phyloP scores from a whole-genome alignment of 2,113 vertebrate genomes.

The Rattus rattus region DNA sequence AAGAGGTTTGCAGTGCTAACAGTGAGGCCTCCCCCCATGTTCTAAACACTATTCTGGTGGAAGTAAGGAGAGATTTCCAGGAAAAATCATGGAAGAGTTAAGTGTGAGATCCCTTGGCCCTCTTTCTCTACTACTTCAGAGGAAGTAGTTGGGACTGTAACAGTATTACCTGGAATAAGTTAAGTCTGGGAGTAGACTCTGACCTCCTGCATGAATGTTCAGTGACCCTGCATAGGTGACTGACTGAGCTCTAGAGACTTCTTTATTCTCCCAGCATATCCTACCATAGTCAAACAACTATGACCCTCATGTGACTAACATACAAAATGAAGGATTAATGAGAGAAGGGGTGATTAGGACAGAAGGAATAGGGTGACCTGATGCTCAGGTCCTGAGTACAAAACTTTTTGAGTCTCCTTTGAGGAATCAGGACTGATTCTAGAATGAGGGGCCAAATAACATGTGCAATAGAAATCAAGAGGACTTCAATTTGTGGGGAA shows the following conservation, averaged over 20 bases:
- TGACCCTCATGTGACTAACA: background rate
- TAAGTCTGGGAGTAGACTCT: background rate
- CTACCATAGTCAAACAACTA: background rate
- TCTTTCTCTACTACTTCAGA: background rate
- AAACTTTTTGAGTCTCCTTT: background rate
- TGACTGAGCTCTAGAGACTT: background rate
- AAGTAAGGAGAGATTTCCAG: background rate
- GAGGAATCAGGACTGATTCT: background rate
- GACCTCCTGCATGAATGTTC: background rate
- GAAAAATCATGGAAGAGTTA: background rate
- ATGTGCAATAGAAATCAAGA: background rate
- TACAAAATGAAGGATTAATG: background rate
- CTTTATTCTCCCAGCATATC: background rate
- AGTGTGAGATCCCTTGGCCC: no score
- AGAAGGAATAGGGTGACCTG: background rate
- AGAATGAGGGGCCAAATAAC: background rate
- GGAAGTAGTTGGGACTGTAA: background rate
- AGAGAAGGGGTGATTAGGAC: background rate
- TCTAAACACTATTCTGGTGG: background rate
- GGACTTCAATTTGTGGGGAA: background rate
- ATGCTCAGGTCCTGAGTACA: background rate
- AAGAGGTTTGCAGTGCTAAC: background rate
- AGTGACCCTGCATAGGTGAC: background rate
- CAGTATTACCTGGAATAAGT: background rate
- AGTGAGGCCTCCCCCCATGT: background rate